Conservation (phyloP, 2,888 invertebrate genomes). For the Nomada flava region DNA sequence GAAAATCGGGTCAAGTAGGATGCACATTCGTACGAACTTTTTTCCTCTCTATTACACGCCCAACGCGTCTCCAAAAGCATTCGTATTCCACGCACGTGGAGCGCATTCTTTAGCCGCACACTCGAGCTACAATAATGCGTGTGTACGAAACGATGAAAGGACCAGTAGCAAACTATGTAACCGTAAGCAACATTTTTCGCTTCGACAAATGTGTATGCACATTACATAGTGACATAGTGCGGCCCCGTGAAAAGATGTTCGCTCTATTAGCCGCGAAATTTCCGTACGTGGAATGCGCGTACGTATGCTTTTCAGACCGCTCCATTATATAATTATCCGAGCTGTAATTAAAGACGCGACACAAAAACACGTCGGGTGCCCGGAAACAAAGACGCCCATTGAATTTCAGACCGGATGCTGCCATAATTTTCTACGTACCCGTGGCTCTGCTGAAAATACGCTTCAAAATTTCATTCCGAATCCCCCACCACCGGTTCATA, state of each 20-base stretch:
- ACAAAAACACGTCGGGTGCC: conserved; percentile 4
- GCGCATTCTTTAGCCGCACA: neutral
- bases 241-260: neutral
- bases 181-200: neutral
- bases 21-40: neutral
- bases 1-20: neutral
- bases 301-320: neutral
- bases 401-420: conserved; percentile 15
- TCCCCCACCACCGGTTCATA: neutral
- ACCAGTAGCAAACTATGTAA: neutral
- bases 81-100: neutral
- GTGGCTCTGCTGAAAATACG: conserved; percentile 10
- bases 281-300: neutral
- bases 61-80: neutral
- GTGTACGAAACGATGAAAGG: neutral
- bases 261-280: neutral
- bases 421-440: conserved; percentile 28
- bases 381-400: conserved; percentile 29
- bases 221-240: neutral
- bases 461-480: conserved; percentile 27
- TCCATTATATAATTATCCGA: neutral
- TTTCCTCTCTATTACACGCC: neutral
- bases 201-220: neutral
- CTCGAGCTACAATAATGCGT: neutral
- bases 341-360: conserved; percentile 30